Conservation (phyloP, 2,113 vertebrate species). For the Eulemur rufifrons region DNA sequence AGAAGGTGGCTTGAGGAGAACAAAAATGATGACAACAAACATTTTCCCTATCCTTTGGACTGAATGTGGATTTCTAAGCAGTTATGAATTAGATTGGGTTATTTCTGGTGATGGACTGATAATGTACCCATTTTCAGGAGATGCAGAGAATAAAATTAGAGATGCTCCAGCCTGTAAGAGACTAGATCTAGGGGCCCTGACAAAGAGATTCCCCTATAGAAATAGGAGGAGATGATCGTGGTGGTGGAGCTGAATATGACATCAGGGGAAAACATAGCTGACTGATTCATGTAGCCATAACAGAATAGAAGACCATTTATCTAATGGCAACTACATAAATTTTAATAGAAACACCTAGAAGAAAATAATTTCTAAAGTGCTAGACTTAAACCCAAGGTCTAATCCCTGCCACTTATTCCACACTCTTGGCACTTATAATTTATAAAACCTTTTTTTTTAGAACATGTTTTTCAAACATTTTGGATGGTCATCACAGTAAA, state of each 20-base stretch:
- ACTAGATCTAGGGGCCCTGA: neutral
- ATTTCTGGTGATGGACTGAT: neutral
- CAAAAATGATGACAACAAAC: neutral
- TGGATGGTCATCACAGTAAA: neutral
- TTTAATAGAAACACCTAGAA: constrained; percentile 17
- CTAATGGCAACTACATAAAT: neutral
- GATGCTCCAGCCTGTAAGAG: neutral
- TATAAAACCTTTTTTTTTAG: neutral
- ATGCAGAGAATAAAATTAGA: neutral
- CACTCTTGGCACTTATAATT: neutral
- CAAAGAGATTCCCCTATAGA: neutral
- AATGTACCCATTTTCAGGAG: neutral
- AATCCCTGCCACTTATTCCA: neutral
- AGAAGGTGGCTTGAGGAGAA: neutral
- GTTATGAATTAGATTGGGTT: neutral
- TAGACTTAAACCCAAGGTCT: constrained; percentile 17
- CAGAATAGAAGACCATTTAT: neutral
- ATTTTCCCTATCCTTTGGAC: neutral
- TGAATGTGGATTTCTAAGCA: neutral
- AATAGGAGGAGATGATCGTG: neutral
- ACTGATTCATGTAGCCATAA: neutral
- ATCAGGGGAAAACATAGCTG: neutral
- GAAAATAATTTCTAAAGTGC: constrained; percentile 5
- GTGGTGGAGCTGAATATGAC: neutral
- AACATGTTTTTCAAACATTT: constrained; percentile 44